Evolutionary conservation across 2,113 vertebrate species (phyloP).

Genomic region (Onychostruthus taczanowskii): DNA sequence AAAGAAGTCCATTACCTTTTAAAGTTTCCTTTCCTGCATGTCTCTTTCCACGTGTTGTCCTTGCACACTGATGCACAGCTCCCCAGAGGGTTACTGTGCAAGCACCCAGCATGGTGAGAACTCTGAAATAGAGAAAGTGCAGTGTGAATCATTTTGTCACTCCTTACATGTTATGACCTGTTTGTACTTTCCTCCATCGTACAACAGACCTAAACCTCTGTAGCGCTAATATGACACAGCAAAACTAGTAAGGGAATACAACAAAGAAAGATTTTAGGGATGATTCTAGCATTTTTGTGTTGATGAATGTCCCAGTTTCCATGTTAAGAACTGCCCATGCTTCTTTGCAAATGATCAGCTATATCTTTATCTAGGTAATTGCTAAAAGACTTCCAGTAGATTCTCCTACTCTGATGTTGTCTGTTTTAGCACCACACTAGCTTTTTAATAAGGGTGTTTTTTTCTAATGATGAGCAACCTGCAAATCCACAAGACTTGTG

Average conservation of each 20-base stretch:
- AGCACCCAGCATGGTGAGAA: neutral
- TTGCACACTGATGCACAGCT: neutral
- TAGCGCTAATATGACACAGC: neutral
- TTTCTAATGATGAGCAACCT: neutral
- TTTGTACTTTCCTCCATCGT: neutral
- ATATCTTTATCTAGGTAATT: neutral
- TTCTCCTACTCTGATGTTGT: neutral
- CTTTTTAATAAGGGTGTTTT: neutral
- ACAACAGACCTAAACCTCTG: neutral
- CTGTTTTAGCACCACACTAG: neutral
- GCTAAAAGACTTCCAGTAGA: neutral
- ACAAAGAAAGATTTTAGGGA: neutral
- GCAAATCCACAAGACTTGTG: neutral
- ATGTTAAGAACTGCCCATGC: neutral
- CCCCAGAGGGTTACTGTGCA: neutral
- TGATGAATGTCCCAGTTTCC: neutral
- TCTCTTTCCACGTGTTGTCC: rapidly evolving
- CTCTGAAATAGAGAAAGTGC: neutral
- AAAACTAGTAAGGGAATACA: neutral
- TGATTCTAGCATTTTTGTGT: neutral
- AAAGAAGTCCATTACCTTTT: neutral
- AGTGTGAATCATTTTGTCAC: neutral
- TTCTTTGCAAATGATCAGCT: neutral
- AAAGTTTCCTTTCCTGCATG: neutral
- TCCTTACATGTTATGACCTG: neutral